Evolutionary conservation across 1,140 invertebrate species (phyloP).

Genomic region (Nymphalis io): DNA sequence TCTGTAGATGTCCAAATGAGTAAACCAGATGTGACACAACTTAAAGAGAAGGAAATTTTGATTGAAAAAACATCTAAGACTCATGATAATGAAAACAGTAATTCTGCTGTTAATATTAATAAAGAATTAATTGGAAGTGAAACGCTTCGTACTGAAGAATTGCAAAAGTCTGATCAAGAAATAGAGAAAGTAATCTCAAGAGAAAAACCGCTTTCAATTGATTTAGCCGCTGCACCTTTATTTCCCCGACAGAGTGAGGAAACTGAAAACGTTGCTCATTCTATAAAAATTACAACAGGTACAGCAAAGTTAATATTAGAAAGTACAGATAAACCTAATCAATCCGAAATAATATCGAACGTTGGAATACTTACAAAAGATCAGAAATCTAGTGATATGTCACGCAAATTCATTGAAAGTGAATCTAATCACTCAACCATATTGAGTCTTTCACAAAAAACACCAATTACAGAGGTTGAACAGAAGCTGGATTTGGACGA

Average conservation of each 20-base stretch:
- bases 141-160: neutral
- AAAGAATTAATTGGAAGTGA: neutral
- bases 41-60: neutral
- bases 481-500: neutral
- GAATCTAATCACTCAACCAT: constrained; percentile 14
- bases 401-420: neutral
- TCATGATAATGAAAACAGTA: neutral
- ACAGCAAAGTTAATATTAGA: neutral
- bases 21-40: constrained; percentile 10
- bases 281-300: neutral
- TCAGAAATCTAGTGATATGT: neutral
- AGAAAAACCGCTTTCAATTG: neutral
- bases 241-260: neutral
- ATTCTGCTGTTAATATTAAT: neutral
- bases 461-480: neutral
- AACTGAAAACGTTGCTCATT: too few relatives aligned
- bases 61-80: neutral
- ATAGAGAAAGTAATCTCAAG: neutral
- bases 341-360: neutral
- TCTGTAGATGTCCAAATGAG: constrained; percentile 11
- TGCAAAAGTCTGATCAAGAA: neutral
- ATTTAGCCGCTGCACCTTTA: neutral
- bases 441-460: neutral
- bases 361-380: neutral
- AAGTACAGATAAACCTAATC: neutral